Conservation (phyloP, 1,140 invertebrate genomes). For the Muscidifurax raptorellus region DNA sequence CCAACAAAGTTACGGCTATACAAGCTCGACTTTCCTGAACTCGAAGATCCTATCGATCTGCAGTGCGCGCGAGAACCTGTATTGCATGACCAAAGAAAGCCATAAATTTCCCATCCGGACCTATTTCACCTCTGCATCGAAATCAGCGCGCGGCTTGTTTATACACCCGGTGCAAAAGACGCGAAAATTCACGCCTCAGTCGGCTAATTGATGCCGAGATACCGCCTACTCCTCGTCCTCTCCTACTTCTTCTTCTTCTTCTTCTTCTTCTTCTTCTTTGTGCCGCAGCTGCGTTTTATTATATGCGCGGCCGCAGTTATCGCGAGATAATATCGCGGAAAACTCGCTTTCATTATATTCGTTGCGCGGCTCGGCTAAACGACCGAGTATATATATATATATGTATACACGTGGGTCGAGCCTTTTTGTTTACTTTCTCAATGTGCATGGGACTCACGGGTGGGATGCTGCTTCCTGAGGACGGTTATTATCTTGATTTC, state of each 20-base stretch:
- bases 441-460: not conserved
- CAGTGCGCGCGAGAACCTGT: not conserved
- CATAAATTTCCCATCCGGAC: conserved; percentile 4
- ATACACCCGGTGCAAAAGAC: not conserved
- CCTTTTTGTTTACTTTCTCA: not conserved
- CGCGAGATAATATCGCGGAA: conserved; percentile 25
- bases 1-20: not conserved
- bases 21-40: conserved; percentile 24
- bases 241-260: not conserved
- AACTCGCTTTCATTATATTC: not conserved
- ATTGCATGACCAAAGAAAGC: conserved; percentile 20
- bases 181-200: not conserved
- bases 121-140: not conserved
- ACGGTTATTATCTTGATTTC: not conserved
- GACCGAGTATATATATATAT: too few species aligned
- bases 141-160: not conserved
- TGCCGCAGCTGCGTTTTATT: conserved; percentile 21
- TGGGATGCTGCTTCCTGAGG: not conserved
- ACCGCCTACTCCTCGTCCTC: not conserved
- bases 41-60: conserved; percentile 41
- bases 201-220: conserved; percentile 20
- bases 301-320: conserved; percentile 12
- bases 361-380: not conserved
- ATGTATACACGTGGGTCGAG: not conserved
- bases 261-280: not conserved